Evolutionary conservation across 2,113 vertebrate genomes (phyloP), one percentile per base, ranked within the genome.

Genomic region (Amphilophus citrinellus): DNA sequence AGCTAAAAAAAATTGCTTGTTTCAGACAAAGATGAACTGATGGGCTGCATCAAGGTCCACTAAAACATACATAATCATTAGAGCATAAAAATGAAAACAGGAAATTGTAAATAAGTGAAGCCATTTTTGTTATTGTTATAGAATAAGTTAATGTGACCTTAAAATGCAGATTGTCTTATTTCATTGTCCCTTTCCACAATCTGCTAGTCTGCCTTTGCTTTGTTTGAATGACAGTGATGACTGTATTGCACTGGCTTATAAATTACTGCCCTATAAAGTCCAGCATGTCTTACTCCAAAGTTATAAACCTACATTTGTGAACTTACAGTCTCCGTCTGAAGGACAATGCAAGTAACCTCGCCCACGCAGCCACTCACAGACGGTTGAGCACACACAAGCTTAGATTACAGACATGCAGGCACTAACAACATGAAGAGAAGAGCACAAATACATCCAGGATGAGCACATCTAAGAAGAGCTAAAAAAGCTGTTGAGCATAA

Each of bases 331-430:
- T 84, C 37, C 73, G 71, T 86, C 76, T 84, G 4, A 27, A 76
- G 82, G 68, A 87, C 76, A 76, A 82, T 87, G 37, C 56, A 66
- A 61, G 61, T 22, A 39, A 78, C 61, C 59, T 35, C 82, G 27
- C 86, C 59, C 83, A 90, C 90, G 62, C 80, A 60, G 57, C 53
- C 77, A 18, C 89, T 87, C 82, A 87, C 77, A 58, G 50, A 73
- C 1, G 5, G 56, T 53, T 22, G 61, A 61, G 63, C 24, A 8
- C 7, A 5, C 65, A 80, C 79, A 37, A 39, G 57, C 82, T 79
- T 22, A 42, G 65, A 87, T 83, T 77, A 73, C 71, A 82, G 65
- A 85, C 87, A 79, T 7, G 15, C 68, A 30, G 77, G 62, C 57
- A 61, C 15, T 11, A 73, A 71, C 50, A 22, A 76, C 56, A 59